Base-by-base conservation (phyloP, 2,888 invertebrate genomes). In the Litoditis marina region DNA sequence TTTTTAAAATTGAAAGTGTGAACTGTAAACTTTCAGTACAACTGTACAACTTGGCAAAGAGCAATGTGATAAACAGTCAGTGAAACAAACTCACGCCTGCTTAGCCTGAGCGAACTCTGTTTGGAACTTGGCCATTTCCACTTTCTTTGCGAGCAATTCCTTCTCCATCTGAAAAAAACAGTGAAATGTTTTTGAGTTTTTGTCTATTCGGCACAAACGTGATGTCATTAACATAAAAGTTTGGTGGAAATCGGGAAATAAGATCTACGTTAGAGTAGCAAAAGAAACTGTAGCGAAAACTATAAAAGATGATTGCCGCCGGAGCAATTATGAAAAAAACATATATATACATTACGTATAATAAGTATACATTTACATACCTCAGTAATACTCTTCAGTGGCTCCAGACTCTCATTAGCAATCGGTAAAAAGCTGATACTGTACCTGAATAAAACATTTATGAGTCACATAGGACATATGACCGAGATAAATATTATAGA, bases 61-160 rank as follows among this genome's bases (percentile, higher is more conserved):
- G n/a, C n/a, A n/a, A n/a, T n/a, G n/a, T n/a, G n/a, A n/a, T n/a
- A n/a, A n/a, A n/a, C n/a, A n/a, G n/a, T n/a, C n/a, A n/a, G n/a
- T n/a, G n/a, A n/a, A n/a, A 39, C 32, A 36, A 7, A 56, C 67
- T 44, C 22, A 81, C 78, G 70, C 77, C 53, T 69, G 70, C 63
- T 80, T 82, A 0, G 80, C 73, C 3, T 79, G 78, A 46, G 74
- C 69, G 65, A 72, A 83, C 44, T 83, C 82, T 39, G 64, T 69
- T 60, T 82, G 81, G 59, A 83, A 83, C 31, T 67, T 65, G 19
- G 69, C 31, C 82, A 83, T 80, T 42, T 81, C 81, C 8, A 55
- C 66, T 56, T 82, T 83, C 63, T 81, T 82, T 28, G 62, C 59
- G 2, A 69, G 57, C 32, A 82, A 65, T 42, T 54, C 51, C 46